A percentile compares a stretch with the other conserved stretches of the same genome.
Evolutionary conservation across 1,140 invertebrate genomes (phyloP).

Genomic region (Lethrus apterus): DNA sequence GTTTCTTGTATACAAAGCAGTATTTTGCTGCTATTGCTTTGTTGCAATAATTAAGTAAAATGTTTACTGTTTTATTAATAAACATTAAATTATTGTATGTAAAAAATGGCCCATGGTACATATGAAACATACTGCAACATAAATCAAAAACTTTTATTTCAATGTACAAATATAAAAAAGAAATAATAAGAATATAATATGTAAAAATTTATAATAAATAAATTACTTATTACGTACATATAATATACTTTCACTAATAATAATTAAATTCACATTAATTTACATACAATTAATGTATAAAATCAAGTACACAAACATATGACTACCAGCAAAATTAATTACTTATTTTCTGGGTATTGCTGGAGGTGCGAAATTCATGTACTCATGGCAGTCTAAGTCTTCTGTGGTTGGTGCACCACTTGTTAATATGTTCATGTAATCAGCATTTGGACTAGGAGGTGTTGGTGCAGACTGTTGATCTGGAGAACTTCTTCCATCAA

Average conservation of each 20-base stretch:
- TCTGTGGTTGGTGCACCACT: neutral
- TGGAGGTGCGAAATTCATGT: conserved; percentile 4
- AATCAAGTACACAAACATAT: no score
- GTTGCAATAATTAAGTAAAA: no score
- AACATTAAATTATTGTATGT: no score
- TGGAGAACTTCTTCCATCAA: conserved; percentile 2
- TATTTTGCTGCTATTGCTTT: no score
- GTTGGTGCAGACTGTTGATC: neutral
- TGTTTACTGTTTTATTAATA: no score
- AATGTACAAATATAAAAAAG: conserved; percentile 11
- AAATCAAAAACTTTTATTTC: no score
- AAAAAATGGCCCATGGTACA: no score
- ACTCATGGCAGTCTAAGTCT: conserved; percentile 1
- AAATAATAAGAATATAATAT: conserved; percentile 6
- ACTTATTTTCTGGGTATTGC: conserved; percentile 3
- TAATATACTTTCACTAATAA: conserved; percentile 6
- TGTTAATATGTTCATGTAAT: conserved; percentile 9
- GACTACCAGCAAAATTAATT: no score
- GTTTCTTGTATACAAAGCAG: no score
- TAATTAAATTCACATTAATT: conserved; percentile 1
- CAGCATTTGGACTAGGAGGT: conserved; percentile 6
- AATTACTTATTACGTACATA: conserved; percentile 14
- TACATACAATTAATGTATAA: neutral
- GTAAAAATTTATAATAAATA: conserved; percentile 13
- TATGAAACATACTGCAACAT: no score